Percentiles rank a stretch among this genome's conserved stretches.
These are phyloP conservation scores for Dryococelus australis DNA, from an alignment of 2,888 invertebrate species.

Conservation along the genomic window DNA sequence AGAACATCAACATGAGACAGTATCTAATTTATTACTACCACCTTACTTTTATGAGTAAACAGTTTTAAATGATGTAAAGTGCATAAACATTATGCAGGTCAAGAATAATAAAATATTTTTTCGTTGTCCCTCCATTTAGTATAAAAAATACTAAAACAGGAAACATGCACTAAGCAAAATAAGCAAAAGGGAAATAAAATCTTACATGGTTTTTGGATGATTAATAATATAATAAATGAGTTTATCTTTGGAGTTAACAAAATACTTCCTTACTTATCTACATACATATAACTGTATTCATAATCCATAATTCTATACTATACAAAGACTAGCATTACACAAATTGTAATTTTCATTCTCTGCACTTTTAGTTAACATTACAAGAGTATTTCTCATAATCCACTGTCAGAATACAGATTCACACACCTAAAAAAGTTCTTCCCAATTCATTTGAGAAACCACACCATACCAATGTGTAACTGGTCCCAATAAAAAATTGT, in stretches of 20 bases:
- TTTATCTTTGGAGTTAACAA: slow-evolving; percentile 45
- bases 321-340: slow-evolving; percentile 45
- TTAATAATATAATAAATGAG: slow-evolving; percentile 31
- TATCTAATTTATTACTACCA: not conserved
- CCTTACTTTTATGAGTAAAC: not conserved
- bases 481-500: not conserved
- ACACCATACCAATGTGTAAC: slow-evolving; percentile 9
- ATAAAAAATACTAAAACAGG: not conserved
- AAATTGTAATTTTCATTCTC: slow-evolving; percentile 35
- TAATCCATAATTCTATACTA: slow-evolving; percentile 37
- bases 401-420: not conserved
- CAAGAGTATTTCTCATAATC: not conserved
- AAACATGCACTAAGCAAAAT: slow-evolving; percentile 17
- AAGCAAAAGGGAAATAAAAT: slow-evolving; percentile 12
- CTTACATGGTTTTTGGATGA: slow-evolving; percentile 12
- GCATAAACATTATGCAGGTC: slow-evolving; percentile 16
- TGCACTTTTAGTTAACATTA: not conserved
- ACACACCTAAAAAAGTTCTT: not conserved
- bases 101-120: slow-evolving; percentile 27
- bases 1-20: not conserved
- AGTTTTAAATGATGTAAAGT: not conserved
- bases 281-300: slow-evolving; percentile 23
- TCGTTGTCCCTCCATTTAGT: slow-evolving; percentile 31
- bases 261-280: slow-evolving; percentile 35
- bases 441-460: not conserved